These are phyloP conservation scores for Xestoiulus laeticollis DNA, from an alignment of 2,888 invertebrate species.

Conservation along the genomic window DNA sequence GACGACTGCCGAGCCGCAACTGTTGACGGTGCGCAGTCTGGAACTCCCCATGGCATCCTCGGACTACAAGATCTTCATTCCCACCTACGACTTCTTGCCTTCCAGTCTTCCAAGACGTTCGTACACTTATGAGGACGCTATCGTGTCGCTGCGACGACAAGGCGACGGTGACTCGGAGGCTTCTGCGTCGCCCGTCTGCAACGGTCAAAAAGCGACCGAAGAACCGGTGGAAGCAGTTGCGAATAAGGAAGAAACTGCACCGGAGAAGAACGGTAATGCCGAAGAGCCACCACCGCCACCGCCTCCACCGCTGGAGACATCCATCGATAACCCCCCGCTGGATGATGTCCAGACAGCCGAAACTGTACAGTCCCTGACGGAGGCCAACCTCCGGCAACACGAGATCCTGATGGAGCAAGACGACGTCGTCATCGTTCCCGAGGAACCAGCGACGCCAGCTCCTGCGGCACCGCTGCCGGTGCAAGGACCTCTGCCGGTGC, in stretches of 20 bases:
- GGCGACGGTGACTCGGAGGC: neutral
- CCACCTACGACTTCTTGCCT: neutral
- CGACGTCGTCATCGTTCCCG: neutral
- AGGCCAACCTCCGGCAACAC: slow-evolving; percentile 54
- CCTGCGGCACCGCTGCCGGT: slow-evolving; percentile 62
- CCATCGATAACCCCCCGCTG: neutral
- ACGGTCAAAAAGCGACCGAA: neutral
- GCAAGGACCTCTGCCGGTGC: slow-evolving; percentile 66
- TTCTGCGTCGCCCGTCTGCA: neutral
- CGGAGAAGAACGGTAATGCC: neutral
- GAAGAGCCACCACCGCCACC: neutral
- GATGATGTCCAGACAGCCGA: neutral
- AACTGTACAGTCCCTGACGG: slow-evolving; percentile 52
- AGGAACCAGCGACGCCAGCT: slow-evolving; percentile 3
- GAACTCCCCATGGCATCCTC: slow-evolving; percentile 46
- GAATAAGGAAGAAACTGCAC: neutral
- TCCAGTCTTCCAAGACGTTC: neutral
- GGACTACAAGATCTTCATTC: slow-evolving; percentile 44
- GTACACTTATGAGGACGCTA: slow-evolving; percentile 52
- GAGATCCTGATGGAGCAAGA: slow-evolving; percentile 55
- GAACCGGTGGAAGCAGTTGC: neutral
- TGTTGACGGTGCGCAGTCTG: slow-evolving; percentile 50
- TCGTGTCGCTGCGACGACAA: slow-evolving; percentile 44
- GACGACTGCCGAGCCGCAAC: slow-evolving; percentile 49
- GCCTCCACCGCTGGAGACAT: neutral